These are phyloP conservation scores for Sesamia nonagrioides DNA, from an alignment of 1,140 invertebrate genomes.

Conservation along the genomic window DNA sequence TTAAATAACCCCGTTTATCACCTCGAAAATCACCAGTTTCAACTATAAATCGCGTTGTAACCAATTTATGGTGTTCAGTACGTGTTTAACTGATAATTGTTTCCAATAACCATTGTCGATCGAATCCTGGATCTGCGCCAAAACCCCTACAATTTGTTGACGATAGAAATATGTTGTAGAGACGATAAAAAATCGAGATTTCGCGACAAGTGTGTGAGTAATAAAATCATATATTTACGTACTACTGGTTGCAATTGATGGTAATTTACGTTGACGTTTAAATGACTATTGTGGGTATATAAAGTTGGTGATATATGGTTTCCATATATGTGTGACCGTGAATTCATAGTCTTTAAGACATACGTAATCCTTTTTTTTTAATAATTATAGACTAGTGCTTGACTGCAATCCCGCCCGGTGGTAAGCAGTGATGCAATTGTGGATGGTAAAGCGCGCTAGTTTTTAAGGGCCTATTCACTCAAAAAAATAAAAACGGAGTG, in stretches of 20 bases:
- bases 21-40: conserved; percentile 16
- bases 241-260: conserved; percentile 6
- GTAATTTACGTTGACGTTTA: conserved; percentile 36
- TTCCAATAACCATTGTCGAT: conserved; percentile 52
- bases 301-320: conserved; percentile 15
- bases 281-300: conserved; percentile 20
- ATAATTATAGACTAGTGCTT: too few species aligned
- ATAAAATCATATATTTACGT: conserved; percentile 34
- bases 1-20: conserved; percentile 24
- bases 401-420: too few species aligned
- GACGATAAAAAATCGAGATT: conserved; percentile 21
- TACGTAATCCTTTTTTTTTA: not conserved
- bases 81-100: conserved; percentile 57
- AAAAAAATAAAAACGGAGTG: too few species aligned
- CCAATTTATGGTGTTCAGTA: conserved; percentile 50
- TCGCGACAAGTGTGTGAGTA: conserved; percentile 18
- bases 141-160: conserved; percentile 47
- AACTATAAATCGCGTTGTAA: conserved; percentile 9
- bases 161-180: conserved; percentile 38
- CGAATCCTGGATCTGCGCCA: conserved; percentile 56
- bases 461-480: too few species aligned
- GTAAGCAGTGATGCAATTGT: too few species aligned
- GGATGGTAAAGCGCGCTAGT: too few species aligned
- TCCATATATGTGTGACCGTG: not conserved
- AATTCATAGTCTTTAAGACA: not conserved